Base-by-base conservation (phyloP, 2,797 vertebrate species). In the Champsocephalus esox region DNA sequence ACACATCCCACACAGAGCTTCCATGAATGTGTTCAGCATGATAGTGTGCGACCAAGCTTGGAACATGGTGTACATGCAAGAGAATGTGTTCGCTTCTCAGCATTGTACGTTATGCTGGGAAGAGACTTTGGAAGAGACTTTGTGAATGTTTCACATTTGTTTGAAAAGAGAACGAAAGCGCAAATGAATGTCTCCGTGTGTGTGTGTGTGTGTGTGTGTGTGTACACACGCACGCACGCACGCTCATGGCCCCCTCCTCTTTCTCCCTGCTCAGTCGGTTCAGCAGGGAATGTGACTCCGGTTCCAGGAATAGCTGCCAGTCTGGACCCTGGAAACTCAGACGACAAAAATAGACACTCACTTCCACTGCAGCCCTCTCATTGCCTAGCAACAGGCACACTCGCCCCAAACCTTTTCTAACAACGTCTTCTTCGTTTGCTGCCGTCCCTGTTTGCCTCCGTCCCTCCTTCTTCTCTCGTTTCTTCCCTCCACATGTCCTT, bases 261-360 rank as follows among this genome's bases (percentile, higher is more conserved):
- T 60, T 73, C 77, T 85, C 79, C 66, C 55, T 75, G 82, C 81
- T 77, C 84, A 80, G 86, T 88, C 56, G 56, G 85, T 89, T 90
- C 87, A 90, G 90, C 79, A 72, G 93, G 92, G 94, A 95, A 95
- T 94, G 93, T 92, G 93, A 93, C 92, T 93, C 90, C 73, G 46
- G 92, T 87, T 95, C 94, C 94, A 95, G 91, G 91, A 95, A 95
- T 95, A 96, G 94, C 93, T 91, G 68, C 84, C 88, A 91, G 93
- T 94, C 92, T 96, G 94, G 94, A 96, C 94, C 93, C 94, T 96
- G 90, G 95, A 95, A 95, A 95, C 94, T 93, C 92, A 91, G 84
- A 88, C 59, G 89, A 92, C 93, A 84, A 90, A 95, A 96, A 96
- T 96, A 95, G 94, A 91, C 58, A 70, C 88, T 92, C 84, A 83